phyloP scores from a whole-genome alignment of 2,888 invertebrate genomes.

The Conops quadrifasciatus region DNA sequence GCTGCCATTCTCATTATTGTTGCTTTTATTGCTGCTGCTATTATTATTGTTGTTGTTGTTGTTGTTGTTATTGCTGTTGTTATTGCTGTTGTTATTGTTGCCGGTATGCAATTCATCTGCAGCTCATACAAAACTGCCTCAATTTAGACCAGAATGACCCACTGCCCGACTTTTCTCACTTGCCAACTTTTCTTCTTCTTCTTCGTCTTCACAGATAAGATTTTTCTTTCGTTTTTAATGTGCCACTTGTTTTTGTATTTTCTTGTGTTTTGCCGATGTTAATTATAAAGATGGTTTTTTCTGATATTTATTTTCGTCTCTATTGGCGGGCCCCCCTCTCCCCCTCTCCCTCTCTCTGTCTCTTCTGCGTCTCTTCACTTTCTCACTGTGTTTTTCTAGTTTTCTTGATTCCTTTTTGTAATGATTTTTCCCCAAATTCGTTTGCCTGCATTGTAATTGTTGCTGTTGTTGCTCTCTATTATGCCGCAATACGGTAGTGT shows the following conservation, averaged over 20 bases:
- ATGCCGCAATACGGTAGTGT: not conserved
- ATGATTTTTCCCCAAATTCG: too few species aligned
- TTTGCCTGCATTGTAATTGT: not conserved
- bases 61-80: not conserved
- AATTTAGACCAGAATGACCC: constrained; percentile 19
- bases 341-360: too few species aligned
- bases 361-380: too few species aligned
- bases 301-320: too few species aligned
- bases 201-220: not conserved
- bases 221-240: constrained; percentile 9
- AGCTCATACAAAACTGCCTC: constrained; percentile 14
- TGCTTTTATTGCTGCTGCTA: not conserved
- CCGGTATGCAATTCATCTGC: constrained; percentile 4
- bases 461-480: not conserved
- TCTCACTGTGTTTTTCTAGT: too few species aligned
- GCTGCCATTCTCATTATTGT: not conserved
- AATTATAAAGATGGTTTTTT: not conserved
- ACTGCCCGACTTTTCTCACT: constrained; percentile 15
- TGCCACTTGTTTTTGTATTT: not conserved
- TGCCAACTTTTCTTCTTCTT: constrained; percentile 20
- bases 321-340: too few species aligned
- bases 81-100: not conserved
- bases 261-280: not conserved
- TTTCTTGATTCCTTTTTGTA: too few species aligned
- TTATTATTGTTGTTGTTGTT: not conserved